phyloP scores from a whole-genome alignment of 2,888 invertebrate genomes.

The Mesorhabditis spiculigera region DNA sequence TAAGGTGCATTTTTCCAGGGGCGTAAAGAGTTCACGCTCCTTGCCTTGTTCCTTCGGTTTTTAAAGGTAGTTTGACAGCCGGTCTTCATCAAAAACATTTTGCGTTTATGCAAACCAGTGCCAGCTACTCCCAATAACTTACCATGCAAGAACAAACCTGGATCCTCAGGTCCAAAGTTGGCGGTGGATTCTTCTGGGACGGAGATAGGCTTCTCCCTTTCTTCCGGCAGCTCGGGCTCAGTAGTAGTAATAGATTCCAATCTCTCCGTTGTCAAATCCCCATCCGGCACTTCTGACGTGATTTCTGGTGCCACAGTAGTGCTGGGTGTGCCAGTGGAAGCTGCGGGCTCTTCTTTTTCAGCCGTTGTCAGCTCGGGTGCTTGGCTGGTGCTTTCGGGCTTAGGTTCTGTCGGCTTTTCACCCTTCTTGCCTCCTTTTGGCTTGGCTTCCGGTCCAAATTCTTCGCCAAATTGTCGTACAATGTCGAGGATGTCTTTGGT shows the following conservation, averaged over 20 bases:
- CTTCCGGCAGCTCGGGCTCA: too few relatives aligned
- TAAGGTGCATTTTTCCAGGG: too few relatives aligned
- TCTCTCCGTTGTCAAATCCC: neutral
- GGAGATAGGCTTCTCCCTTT: too few relatives aligned
- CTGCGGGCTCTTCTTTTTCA: neutral
- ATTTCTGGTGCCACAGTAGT: neutral
- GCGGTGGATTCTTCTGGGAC: too few relatives aligned
- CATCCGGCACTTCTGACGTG: neutral
- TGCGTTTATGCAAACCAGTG: too few relatives aligned
- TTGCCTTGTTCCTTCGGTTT: too few relatives aligned
- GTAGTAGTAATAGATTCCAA: neutral
- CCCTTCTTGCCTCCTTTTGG: neutral
- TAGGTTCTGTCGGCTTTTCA: neutral
- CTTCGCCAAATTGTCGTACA: slow-evolving; percentile 1
- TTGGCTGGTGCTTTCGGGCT: neutral
- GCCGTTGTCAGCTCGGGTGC: neutral
- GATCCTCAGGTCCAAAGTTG: too few relatives aligned
- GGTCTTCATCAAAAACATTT: too few relatives aligned
- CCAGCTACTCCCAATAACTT: too few relatives aligned
- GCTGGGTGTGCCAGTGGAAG: neutral
- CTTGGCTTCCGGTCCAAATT: neutral
- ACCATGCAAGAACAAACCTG: too few relatives aligned
- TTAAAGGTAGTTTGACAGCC: too few relatives aligned
- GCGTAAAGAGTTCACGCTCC: too few relatives aligned
- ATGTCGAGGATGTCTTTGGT: neutral